A percentile compares a stretch with the other conserved stretches of the same genome.
These are phyloP conservation scores for Labia minor DNA, from an alignment of 2,888 invertebrate genomes.

Conservation along the genomic window DNA sequence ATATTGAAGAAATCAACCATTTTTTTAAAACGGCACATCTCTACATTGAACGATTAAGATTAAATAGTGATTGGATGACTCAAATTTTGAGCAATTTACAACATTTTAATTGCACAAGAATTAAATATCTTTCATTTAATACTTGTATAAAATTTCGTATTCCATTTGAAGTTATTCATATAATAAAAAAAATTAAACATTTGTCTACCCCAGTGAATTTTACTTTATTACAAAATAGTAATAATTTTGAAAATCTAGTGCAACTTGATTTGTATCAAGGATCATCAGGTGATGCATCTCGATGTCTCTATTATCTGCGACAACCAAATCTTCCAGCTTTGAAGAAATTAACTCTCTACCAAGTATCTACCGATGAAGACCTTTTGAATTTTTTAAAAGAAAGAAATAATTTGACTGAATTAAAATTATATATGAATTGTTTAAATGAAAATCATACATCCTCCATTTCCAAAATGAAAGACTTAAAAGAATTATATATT, in stretches of 20 bases:
- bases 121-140: not conserved
- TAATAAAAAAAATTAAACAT: not conserved
- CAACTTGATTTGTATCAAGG: not conserved
- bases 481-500: not conserved
- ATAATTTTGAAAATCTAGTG: not conserved
- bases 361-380: not conserved
- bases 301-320: not conserved
- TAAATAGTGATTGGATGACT: not conserved
- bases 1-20: not conserved
- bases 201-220: not conserved
- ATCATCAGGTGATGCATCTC: not conserved
- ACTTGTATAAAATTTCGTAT: not conserved
- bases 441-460: not conserved
- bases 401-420: not conserved
- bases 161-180: not conserved
- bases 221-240: not conserved
- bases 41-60: not conserved
- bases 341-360: not conserved
- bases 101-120: not conserved
- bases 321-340: not conserved
- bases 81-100: not conserved
- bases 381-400: not conserved
- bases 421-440: not conserved
- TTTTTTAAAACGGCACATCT: not conserved
- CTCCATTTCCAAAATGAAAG: not conserved